Evolutionary conservation across 2,797 vertebrate genomes (phyloP).

Genomic region (Melanitta fusca): DNA sequence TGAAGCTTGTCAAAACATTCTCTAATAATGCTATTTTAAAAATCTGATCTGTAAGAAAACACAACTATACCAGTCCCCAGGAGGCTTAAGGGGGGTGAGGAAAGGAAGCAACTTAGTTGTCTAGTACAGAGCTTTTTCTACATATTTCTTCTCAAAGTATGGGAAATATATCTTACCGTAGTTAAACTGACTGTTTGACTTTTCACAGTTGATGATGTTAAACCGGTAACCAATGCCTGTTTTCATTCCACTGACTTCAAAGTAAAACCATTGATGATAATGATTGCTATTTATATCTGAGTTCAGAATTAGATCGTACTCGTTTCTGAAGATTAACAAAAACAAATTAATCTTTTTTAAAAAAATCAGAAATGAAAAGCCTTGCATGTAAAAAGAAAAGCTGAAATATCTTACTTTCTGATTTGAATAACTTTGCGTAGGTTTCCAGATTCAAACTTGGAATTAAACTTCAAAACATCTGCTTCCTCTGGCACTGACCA

Average conservation of each 20-base stretch:
- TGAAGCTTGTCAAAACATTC: not conserved
- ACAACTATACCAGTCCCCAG: not conserved
- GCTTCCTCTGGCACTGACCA: slow-evolving; percentile 86
- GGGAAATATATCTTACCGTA: slow-evolving; percentile 88
- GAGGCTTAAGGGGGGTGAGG: not conserved
- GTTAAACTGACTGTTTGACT: slow-evolving; percentile 99
- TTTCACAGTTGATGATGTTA: slow-evolving; percentile 99
- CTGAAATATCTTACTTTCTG: slow-evolving; percentile 88
- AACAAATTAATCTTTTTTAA: slow-evolving; percentile 41
- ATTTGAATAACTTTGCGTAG: slow-evolving; percentile 96
- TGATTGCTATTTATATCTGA: slow-evolving; percentile 99
- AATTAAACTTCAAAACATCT: slow-evolving; percentile 96
- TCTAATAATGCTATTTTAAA: not conserved
- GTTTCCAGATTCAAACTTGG: slow-evolving; percentile 98
- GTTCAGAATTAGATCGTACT: slow-evolving; percentile 97
- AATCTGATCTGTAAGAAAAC: not conserved
- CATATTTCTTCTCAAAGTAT: not conserved
- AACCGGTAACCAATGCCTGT: slow-evolving; percentile 90
- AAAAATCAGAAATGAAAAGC: slow-evolving; percentile 1
- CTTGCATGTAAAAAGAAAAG: not conserved
- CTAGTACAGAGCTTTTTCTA: not conserved
- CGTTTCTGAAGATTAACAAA: slow-evolving; percentile 83
- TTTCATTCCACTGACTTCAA: slow-evolving; percentile 97
- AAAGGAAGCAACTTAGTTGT: not conserved
- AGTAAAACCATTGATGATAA: slow-evolving; percentile 99